Evolutionary conservation across 2,113 vertebrate species (phyloP).

Genomic region (Stictonetta naevosa): DNA sequence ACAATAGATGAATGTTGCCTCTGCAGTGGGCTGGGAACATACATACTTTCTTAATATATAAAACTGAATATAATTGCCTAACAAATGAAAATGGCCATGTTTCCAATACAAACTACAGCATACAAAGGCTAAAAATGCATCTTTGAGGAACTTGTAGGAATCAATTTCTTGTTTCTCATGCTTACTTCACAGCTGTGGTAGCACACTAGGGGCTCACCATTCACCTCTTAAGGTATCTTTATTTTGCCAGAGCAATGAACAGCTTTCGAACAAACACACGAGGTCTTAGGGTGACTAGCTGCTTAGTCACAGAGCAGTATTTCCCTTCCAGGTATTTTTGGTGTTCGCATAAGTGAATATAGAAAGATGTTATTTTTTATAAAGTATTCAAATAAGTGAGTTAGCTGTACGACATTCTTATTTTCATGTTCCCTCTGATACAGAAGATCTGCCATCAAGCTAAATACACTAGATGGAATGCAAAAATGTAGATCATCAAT

Average conservation of each 20-base stretch:
- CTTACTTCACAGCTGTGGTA: not conserved
- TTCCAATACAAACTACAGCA: not conserved
- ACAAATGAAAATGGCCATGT: not conserved
- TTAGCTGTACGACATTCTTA: not conserved
- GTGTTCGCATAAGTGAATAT: not conserved
- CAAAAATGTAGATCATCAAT: rapidly evolving
- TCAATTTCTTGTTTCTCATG: not conserved
- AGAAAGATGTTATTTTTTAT: not conserved
- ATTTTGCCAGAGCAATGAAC: not conserved
- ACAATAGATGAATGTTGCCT: not conserved
- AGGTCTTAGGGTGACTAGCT: not conserved
- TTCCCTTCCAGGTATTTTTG: not conserved
- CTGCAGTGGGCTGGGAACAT: not conserved
- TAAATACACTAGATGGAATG: not conserved
- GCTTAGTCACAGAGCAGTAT: not conserved
- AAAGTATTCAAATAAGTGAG: not conserved
- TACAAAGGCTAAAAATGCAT: not conserved
- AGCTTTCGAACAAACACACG: not conserved
- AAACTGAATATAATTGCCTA: not conserved
- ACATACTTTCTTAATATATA: not conserved
- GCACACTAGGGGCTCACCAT: not conserved
- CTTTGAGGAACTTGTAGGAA: not conserved
- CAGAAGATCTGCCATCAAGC: not conserved
- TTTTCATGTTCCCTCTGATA: not conserved
- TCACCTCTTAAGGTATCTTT: not conserved